These are phyloP conservation scores for Drepanosiphum platanoidis DNA, from an alignment of 2,888 invertebrate genomes.

Conservation along the genomic window DNA sequence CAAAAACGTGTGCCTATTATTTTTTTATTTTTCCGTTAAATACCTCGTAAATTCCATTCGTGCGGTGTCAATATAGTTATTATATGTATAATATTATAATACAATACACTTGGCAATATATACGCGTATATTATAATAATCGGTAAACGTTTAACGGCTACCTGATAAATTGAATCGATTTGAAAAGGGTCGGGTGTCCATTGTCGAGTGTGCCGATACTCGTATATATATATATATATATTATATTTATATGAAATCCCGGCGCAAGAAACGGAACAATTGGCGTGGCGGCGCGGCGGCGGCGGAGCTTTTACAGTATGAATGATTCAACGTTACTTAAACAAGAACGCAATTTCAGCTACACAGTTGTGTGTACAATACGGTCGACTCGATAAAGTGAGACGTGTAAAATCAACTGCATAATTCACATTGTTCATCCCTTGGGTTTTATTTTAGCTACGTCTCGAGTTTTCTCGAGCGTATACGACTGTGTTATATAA, in stretches of 20 bases:
- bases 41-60: no score
- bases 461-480: not conserved
- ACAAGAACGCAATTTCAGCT: not conserved
- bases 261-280: not conserved
- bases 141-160: not conserved
- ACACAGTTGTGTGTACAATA: no score
- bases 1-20: no score
- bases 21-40: no score
- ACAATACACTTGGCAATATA: not conserved
- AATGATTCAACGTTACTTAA: conserved; percentile 1
- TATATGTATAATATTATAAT: no score
- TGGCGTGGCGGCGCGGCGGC: not conserved
- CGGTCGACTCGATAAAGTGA: not conserved
- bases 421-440: not conserved
- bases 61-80: no score
- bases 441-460: not conserved
- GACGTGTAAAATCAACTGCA: not conserved
- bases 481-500: not conserved
- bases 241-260: no score
- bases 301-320: not conserved
- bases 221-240: not conserved
- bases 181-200: not conserved
- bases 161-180: not conserved
- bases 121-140: no score
- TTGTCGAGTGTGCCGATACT: not conserved